Evolutionary conservation across 2,113 vertebrate genomes (phyloP), one percentile per base, ranked within the genome.

Genomic region (Alexandromys fortis): DNA sequence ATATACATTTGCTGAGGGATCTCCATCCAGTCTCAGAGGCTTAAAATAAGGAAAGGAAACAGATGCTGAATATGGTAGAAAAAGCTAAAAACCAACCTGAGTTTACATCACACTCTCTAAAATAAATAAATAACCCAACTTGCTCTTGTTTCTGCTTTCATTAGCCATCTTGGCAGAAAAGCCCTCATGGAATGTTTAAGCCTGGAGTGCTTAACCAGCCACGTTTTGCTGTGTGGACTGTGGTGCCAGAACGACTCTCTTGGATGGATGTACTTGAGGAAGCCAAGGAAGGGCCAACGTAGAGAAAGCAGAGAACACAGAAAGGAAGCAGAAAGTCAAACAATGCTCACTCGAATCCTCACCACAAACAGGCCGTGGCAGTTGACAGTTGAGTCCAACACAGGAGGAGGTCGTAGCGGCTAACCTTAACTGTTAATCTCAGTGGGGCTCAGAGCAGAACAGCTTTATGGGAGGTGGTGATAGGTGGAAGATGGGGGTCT

Each of bases 1-100:
- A 96, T 98, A 97, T 98, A 96, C 38, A 97, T 93, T 97, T 98
- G 82, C 97, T 97, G 81, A 94, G 94, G 98, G 98, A 98, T 96
- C 96, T 98, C 91, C 97, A 76, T 97, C 96, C 24, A 90, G n/a
- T 97, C 97, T 97, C 97, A 92, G 97, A 97, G 96, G 45, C 86
- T 91, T 97, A 96, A 98, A 98, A 82, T 35, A 49, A 94, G 42
- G 52, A 95, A 96, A 49, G 0, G 19, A 72, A 52, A 89, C 38
- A 88, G 9, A 86, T 0, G 47, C 24, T 38, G 35, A 98, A 96
- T 96, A 95, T 76, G 5, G 22, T 83, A 96, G 95, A 22, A 94
- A 73, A 63, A 63, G 89, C 96, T 96, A 13, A 97, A 97, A 98
- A 94, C 61, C 95, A 98, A 95, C 96, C 97, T 67, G 95, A 97